Evolutionary conservation across 2,113 vertebrate genomes (phyloP), one percentile per base, ranked within the genome.

Genomic region (Scortum barcoo): DNA sequence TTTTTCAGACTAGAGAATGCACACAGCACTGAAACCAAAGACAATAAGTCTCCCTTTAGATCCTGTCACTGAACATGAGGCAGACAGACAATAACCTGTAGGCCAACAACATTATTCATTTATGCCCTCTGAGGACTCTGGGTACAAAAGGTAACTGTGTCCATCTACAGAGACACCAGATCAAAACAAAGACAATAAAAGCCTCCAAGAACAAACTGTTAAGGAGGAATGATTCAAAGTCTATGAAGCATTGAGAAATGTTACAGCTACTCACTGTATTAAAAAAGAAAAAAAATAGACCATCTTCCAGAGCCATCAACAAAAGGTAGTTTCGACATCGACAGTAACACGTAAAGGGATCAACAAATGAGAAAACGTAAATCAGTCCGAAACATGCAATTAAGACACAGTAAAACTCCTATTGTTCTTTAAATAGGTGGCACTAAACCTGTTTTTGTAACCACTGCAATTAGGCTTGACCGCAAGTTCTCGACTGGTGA

Each of bases 381-480:
- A 61, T 67, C 56, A 42, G 60, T 50, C 61, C 48, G 12, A 85
- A 50, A 67, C 71, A 38, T 51, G 67, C 66, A 78, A 76, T 82
- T 84, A 79, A 61, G 70, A 38, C 30, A 50, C 65, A 75, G 48
- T 85, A 85, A 87, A 90, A 91, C 50, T 66, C 30, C 75, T 46
- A 76, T 88, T 91, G 84, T 90, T 78, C 65, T 63, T 82, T 87
- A 85, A 91, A 90, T 69, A 67, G 80, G 71, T 38, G 53, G 72
- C 84, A 84, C 86, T 86, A 91, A 92, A 93, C 26, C 83, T 28
- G 72, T 90, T 84, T 82, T 84, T 86, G 50, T 80, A 87, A 91
- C 26, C 26, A 73, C 75, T 57, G 83, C 72, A 84, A 88, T 88
- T 86, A 78, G 53, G 42, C 73, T 74, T 86, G 48, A 68, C 56